Evolutionary conservation across 2,113 vertebrate species (phyloP).

Genomic region (Pelodiscus sinensis): DNA sequence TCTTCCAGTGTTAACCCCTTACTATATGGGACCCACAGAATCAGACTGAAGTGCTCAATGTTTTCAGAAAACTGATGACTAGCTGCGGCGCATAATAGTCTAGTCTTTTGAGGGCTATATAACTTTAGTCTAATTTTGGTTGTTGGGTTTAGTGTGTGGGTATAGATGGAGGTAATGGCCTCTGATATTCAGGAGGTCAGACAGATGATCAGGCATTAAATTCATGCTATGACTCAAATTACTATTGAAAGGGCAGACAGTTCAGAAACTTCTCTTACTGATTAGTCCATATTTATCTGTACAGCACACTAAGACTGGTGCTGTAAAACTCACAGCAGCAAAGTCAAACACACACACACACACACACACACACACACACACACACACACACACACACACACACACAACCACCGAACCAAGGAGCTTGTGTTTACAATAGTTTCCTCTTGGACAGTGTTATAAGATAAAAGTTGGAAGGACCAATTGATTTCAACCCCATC

Average conservation of each 20-base stretch:
- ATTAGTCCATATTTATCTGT: background rate
- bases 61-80: conserved; percentile 32
- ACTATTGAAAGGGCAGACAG: background rate
- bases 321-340: background rate
- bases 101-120: background rate
- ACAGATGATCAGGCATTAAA: background rate
- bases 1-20: conserved; percentile 8
- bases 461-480: background rate
- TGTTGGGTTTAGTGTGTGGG: background rate
- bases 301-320: background rate
- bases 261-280: conserved; percentile 16
- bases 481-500: background rate
- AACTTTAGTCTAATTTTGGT: background rate
- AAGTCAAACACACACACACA: conserved; percentile 9
- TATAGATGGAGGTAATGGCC: background rate
- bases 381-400: background rate
- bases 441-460: background rate
- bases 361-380: background rate
- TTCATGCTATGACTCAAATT: background rate
- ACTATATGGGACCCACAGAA: background rate
- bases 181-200: background rate
- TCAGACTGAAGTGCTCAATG: background rate
- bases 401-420: no score
- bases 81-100: background rate
- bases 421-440: background rate